Evolutionary conservation across 2,888 invertebrate species (phyloP), one percentile per base, ranked within the genome.

Genomic region (Cataglyphis altisquamis): DNA sequence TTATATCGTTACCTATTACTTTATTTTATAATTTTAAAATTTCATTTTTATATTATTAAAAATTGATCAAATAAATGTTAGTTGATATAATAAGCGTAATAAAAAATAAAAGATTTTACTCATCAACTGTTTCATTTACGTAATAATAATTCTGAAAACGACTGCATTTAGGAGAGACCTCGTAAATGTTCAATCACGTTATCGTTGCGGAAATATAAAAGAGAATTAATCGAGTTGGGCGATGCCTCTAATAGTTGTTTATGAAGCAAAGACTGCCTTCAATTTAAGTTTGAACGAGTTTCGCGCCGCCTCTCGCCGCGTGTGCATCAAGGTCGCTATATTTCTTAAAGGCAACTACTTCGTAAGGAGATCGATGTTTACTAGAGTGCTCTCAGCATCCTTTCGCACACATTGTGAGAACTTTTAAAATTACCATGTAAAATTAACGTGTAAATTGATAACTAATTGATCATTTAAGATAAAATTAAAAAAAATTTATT

Each of bases 251-350:
- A 80, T 80, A 80, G 78, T 80, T 72, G 73, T 80, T 80, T 80
- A 80, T 80, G 78, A 80, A 80, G 78, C 78, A 73, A 18, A 80
- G 45, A 45, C 45, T 45, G 78, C 45, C 45, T 80, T 80, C 78
- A 62, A 80, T 80, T 80, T 80, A 80, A 80, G 73, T 80, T 78
- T 80, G 45, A 45, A 25, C 21, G 72, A 80, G 72, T 80, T 72
- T n/a, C 55, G 12, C 32, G 10, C 55, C 36, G 21, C 55, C 77
- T 72, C 78, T 60, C 45, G 60, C 73, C 45, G 73, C 73, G 18
- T 45, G 18, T 60, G 73, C 60, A 80, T 80, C 73, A 80, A 72
- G 78, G 73, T 80, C 73, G 78, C 60, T 45, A 45, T 45, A 72
- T 72, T 80, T 48, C 73, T 55, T 80, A 80, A 70, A 72, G 36